phyloP scores from a whole-genome alignment of 1,140 invertebrate species.

The Physella acuta region DNA sequence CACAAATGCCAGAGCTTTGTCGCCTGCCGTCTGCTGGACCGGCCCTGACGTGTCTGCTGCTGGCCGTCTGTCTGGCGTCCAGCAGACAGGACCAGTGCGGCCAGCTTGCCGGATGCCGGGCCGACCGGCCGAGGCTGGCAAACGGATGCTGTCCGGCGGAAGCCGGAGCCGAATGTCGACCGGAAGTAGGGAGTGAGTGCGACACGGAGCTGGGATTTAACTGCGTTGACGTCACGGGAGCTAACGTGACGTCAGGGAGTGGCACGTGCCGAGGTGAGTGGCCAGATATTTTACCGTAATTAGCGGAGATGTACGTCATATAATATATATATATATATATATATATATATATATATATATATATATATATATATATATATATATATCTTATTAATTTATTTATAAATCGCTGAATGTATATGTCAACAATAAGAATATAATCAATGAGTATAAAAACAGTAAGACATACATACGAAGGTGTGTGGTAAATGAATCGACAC shows the following conservation, averaged over 20 bases:
- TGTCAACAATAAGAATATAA: too few species aligned
- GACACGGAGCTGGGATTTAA: background rate
- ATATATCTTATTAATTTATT: too few species aligned
- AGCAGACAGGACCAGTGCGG: background rate
- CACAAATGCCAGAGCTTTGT: too few species aligned
- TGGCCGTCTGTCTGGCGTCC: background rate
- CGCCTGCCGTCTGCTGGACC: too few species aligned
- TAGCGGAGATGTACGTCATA: too few species aligned
- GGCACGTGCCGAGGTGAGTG: background rate
- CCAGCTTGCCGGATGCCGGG: background rate
- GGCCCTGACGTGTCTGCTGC: background rate
- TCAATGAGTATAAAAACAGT: too few species aligned
- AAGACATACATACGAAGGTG: too few species aligned
- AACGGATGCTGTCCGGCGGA: background rate
- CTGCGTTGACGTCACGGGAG: background rate
- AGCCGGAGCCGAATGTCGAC: background rate
- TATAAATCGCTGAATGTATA: too few species aligned
- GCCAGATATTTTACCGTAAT: background rate
- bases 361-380: too few species aligned
- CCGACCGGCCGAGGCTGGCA: background rate
- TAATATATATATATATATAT: too few species aligned
- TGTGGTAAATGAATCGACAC: too few species aligned
- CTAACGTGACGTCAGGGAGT: background rate
- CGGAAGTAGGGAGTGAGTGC: background rate
- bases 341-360: too few species aligned